These are phyloP conservation scores for Achroia grisella DNA, from an alignment of 1,140 invertebrate species.

Conservation along the genomic window DNA sequence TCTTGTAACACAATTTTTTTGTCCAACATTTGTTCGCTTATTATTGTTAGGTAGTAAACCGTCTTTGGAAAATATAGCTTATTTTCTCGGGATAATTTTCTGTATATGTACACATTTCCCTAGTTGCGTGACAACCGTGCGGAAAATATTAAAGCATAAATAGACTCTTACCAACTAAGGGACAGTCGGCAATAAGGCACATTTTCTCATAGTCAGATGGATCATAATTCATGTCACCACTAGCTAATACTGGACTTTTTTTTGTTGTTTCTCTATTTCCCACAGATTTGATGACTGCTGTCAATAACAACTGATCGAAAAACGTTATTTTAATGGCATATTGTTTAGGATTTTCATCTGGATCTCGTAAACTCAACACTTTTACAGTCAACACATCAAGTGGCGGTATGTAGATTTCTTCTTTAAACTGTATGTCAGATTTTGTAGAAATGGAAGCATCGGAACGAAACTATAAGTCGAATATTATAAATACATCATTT, in stretches of 20 bases:
- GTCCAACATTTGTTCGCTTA: no score
- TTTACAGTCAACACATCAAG: conserved; percentile 31
- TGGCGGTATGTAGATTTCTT: conserved; percentile 22
- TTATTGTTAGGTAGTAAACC: no score
- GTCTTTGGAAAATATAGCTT: no score
- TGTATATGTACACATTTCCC: neutral
- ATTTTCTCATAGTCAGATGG: conserved; percentile 59
- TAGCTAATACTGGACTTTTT: conserved; percentile 12
- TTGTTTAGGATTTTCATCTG: conserved; percentile 25
- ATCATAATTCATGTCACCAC: conserved; percentile 41
- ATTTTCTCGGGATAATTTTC: no score
- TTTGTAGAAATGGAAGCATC: conserved; percentile 17
- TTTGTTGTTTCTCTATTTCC: conserved; percentile 12
- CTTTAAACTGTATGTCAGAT: conserved; percentile 16
- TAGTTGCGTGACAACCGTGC: no score
- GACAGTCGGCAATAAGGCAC: conserved; percentile 42
- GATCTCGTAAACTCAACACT: conserved; percentile 24
- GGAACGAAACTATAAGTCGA: conserved; percentile 16
- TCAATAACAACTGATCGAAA: conserved; percentile 37
- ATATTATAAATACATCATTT: no score
- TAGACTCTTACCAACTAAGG: conserved; percentile 34
- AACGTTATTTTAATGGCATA: conserved; percentile 39
- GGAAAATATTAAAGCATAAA: no score
- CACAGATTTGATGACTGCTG: conserved; percentile 27
- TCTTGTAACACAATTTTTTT: no score